A percentile compares a stretch with the other conserved stretches of the same genome.
Conservation (phyloP, 2,113 vertebrate genomes). For the Chionis minor region DNA sequence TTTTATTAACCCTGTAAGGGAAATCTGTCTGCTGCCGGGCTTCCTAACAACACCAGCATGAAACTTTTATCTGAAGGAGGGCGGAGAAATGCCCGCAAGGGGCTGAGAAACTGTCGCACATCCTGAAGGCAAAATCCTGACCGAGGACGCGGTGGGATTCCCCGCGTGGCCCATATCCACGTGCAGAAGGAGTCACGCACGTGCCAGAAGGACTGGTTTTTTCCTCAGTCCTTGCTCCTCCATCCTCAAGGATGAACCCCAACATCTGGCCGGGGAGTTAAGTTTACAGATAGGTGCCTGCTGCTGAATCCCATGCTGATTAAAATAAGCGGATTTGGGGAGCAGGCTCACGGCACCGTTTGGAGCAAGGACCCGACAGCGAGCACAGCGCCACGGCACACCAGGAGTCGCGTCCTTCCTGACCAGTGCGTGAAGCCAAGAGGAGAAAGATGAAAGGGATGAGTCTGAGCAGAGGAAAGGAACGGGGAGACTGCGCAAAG, state of each 20-base stretch:
- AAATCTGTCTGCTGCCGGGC: not conserved
- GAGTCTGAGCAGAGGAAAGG: not conserved
- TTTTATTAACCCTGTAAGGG: not conserved
- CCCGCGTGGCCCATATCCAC: not conserved
- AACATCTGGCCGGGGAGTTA: not conserved
- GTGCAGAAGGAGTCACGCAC: not conserved
- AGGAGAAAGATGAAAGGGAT: not conserved
- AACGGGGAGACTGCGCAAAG: not conserved
- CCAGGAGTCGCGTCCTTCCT: not conserved
- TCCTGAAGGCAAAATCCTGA: not conserved
- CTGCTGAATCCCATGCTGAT: not conserved
- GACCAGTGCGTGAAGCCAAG: fast-evolving
- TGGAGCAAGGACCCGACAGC: not conserved
- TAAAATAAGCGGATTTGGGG: not conserved
- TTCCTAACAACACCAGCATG: not conserved
- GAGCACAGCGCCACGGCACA: fast-evolving
- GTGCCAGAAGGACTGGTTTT: not conserved
- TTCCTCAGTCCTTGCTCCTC: not conserved
- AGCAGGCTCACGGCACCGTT: fast-evolving
- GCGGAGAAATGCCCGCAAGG: not conserved
- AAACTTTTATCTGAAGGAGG: not conserved
- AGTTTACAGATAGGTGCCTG: not conserved
- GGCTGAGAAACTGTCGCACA: not conserved
- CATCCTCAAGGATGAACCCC: not conserved
- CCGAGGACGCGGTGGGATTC: not conserved